Base-by-base conservation (phyloP, 2,797 vertebrate species). In the Falco novaeseelandiae region DNA sequence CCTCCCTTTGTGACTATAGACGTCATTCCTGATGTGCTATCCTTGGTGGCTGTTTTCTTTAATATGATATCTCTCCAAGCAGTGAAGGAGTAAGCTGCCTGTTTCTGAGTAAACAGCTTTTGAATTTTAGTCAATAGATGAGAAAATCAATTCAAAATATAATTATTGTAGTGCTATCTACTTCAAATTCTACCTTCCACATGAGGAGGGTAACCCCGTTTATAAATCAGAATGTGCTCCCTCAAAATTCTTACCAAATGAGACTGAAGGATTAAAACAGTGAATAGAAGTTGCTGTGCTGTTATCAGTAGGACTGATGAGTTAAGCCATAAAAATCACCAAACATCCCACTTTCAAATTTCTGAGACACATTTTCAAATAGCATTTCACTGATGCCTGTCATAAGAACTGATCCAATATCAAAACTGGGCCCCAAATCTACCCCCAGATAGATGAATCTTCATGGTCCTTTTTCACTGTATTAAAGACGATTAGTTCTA, bases 101-200 rank as follows among this genome's bases (percentile, higher is more conserved):
- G 25, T 66, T 94, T 80, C 72, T 87, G 49, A 82, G 69, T 80
- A 97, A 95, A 93, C 19, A 91, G 77, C 46, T 97, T 86, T 87
- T 62, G 76, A 91, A 91, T 95, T 96, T 94, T 67, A 96, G 48
- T 83, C 52, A 77, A 52, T 52, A 78, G 87, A 94, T 48, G 69
- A 92, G 51, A 81, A 92, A 95, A 96, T 81, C 11, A 67, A 86
- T 89, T 91, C 82, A 15, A 85, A 92, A 89, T 49, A 52, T 23
- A 83, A 81, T 96, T 87, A 48, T 25, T 52, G 18, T 36, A 72
- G 23, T 32, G 16, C 12, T 73, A 58, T 73, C 69, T 74, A 16
- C 46, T 88, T 94, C 69, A 69, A 80, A 95, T 90, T 86, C 59
- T 90, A n/a, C 59, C 19, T 62, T 86, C 72, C 25, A 44, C 6